Conservation (phyloP, 1,140 invertebrate species). For the Hormaphis cornu region DNA sequence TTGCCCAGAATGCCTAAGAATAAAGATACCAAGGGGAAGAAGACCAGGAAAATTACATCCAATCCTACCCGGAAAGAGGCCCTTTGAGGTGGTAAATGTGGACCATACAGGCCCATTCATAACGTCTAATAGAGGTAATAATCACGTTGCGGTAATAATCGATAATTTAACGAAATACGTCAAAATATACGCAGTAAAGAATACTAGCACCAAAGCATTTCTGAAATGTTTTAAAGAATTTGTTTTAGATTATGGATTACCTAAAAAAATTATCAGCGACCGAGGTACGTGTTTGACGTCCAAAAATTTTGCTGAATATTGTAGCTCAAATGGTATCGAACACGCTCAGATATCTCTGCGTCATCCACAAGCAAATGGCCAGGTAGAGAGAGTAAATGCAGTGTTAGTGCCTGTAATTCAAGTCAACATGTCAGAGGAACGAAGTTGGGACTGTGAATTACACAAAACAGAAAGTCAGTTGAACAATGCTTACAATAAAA, state of each 20-base stretch:
- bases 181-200: slow-evolving; percentile 28
- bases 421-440: not conserved
- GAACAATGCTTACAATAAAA: slow-evolving; percentile 31
- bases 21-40: not conserved
- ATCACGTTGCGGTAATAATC: slow-evolving; percentile 38
- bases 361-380: not conserved
- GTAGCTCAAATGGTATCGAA: not conserved
- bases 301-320: not conserved
- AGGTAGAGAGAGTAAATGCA: slow-evolving; percentile 6
- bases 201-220: slow-evolving; percentile 30
- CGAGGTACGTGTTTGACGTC: not conserved
- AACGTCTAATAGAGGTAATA: not conserved
- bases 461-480: slow-evolving; percentile 28
- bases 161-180: slow-evolving; percentile 38
- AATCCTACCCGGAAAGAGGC: not conserved
- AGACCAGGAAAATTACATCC: not conserved
- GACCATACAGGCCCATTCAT: not conserved
- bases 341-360: not conserved
- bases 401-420: not conserved
- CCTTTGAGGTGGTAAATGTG: not conserved
- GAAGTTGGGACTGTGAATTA: slow-evolving; percentile 27
- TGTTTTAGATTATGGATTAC: slow-evolving; percentile 21
- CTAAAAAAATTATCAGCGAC: not conserved
- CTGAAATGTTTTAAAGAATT: slow-evolving; percentile 15
- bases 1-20: not conserved